phyloP scores from a whole-genome alignment of 2,888 invertebrate species.

The Drosophila maculinotata region DNA sequence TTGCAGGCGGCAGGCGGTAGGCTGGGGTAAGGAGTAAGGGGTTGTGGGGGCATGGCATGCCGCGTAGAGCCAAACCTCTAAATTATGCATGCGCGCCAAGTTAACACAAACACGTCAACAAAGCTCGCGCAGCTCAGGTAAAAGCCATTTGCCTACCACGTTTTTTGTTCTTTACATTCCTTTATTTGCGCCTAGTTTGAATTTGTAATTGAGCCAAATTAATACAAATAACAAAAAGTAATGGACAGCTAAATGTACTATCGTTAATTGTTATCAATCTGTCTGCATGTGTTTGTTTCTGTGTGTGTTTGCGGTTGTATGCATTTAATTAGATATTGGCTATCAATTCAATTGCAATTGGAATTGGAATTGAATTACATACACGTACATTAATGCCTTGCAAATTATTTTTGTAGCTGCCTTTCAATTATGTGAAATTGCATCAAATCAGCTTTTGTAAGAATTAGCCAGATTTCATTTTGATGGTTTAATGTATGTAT shows the following conservation, averaged over 20 bases:
- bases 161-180: not conserved
- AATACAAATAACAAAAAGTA: slow-evolving; percentile 44
- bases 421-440: slow-evolving; percentile 55
- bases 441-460: slow-evolving; percentile 65
- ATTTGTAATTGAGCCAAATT: slow-evolving; percentile 54
- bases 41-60: slow-evolving; percentile 4
- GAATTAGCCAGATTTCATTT: slow-evolving; percentile 65
- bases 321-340: slow-evolving; percentile 73
- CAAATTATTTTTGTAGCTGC: slow-evolving; percentile 61
- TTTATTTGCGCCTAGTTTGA: slow-evolving; percentile 17
- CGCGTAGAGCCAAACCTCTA: slow-evolving; percentile 14
- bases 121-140: slow-evolving; percentile 22
- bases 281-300: not conserved
- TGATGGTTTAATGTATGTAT: slow-evolving; percentile 30
- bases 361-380: slow-evolving; percentile 54
- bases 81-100: slow-evolving; percentile 61
- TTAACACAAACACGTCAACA: slow-evolving; percentile 63
- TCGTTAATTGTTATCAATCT: slow-evolving; percentile 57
- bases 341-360: slow-evolving; percentile 65
- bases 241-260: slow-evolving; percentile 29
- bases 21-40: too few relatives aligned
- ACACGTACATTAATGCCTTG: slow-evolving; percentile 46
- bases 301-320: slow-evolving; percentile 49
- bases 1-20: not conserved
- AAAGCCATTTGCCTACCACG: not conserved